Conservation (phyloP, 2,888 invertebrate genomes). For the Lochmaea crataegi region DNA sequence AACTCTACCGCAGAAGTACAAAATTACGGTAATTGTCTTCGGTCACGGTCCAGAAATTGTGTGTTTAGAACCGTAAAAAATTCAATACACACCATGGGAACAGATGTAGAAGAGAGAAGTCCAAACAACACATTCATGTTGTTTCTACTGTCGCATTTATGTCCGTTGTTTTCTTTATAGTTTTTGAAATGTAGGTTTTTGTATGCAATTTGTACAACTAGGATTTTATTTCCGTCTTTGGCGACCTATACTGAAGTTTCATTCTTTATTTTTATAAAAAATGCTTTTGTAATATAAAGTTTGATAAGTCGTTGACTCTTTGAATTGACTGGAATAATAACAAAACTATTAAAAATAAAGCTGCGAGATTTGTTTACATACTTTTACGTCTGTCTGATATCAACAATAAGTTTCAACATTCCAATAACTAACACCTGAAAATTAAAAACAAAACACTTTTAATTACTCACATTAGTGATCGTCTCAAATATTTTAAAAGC, state of each 20-base stretch:
- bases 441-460: not conserved
- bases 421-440: not conserved
- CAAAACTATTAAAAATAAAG: too few species aligned
- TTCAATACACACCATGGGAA: not conserved
- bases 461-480: not conserved
- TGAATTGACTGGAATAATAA: too few species aligned
- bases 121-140: not conserved
- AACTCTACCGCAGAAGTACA: not conserved
- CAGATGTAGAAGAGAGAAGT: not conserved
- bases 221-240: too few species aligned
- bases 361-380: too few species aligned
- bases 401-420: not conserved
- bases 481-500: not conserved
- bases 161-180: too few species aligned
- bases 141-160: not conserved
- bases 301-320: too few species aligned
- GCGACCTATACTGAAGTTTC: too few species aligned
- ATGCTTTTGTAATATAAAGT: too few species aligned
- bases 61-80: not conserved
- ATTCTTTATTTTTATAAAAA: too few species aligned
- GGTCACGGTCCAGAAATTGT: constrained; percentile 1
- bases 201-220: too few species aligned
- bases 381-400: not conserved
- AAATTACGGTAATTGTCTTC: not conserved
- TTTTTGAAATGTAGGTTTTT: too few species aligned